Conservation (phyloP, 2,888 invertebrate species). For the Hylaea fasciaria region DNA sequence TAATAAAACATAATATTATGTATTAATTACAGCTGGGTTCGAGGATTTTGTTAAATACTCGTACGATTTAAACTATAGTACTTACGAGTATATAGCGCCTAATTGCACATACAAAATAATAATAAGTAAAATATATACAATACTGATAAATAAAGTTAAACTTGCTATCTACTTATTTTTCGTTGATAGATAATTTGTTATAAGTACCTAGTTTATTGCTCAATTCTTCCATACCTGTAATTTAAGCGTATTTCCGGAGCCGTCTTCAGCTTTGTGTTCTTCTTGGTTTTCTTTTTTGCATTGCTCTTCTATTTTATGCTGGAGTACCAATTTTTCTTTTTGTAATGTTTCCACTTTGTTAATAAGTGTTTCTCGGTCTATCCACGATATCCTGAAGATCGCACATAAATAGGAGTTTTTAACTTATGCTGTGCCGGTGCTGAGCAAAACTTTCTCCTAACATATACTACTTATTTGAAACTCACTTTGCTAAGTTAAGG, state of each 20-base stretch:
- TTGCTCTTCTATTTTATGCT: conserved; percentile 64
- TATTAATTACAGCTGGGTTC: no score
- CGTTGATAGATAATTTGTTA: no score
- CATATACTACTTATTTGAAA: conserved; percentile 9
- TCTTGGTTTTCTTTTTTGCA: conserved; percentile 51
- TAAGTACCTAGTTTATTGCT: neutral
- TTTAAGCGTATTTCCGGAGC: conserved; percentile 35
- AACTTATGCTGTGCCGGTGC: neutral
- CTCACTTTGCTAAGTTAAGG: conserved; percentile 69
- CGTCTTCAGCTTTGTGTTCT: conserved; percentile 34
- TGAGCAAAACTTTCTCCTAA: neutral
- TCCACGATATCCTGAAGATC: conserved; percentile 69
- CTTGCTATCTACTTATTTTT: no score
- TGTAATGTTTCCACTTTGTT: conserved; percentile 69
- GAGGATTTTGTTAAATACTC: no score
- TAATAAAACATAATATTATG: no score
- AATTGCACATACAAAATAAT: no score
- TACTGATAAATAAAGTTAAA: no score
- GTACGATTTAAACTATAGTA: no score
- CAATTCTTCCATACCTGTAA: conserved; percentile 51
- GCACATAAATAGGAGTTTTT: neutral
- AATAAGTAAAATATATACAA: no score
- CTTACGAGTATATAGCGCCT: no score
- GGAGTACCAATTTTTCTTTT: conserved; percentile 65
- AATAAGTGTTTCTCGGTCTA: conserved; percentile 67